Evolutionary conservation across 2,797 vertebrate genomes (phyloP).

Genomic region (Scolopax bukidnonensis): DNA sequence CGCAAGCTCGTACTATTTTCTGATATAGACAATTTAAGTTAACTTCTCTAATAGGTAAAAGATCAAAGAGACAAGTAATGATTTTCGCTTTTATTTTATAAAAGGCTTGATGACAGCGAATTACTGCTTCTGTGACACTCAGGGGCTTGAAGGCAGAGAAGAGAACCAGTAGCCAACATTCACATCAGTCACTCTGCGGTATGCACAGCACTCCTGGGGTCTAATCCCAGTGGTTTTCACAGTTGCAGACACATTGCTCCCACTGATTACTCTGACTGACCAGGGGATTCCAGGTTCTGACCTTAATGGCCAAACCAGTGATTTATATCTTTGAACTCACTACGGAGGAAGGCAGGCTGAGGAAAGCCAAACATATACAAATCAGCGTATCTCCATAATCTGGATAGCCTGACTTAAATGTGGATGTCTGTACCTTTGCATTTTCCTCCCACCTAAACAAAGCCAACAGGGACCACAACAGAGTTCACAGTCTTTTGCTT

Average conservation of each 20-base stretch:
- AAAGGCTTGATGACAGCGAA: background rate
- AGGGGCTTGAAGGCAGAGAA: background rate
- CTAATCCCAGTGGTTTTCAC: background rate
- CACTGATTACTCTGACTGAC: background rate
- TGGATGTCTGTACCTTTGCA: background rate
- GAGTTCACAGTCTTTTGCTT: background rate
- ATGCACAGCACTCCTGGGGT: background rate
- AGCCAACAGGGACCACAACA: background rate
- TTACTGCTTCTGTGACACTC: background rate
- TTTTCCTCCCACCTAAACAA: background rate
- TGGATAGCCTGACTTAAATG: background rate
- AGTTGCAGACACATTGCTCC: background rate
- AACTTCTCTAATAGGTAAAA: slow-evolving; percentile 14
- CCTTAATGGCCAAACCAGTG: background rate
- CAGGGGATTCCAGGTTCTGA: background rate
- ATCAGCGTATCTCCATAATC: background rate
- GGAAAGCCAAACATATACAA: background rate
- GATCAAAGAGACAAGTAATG: background rate
- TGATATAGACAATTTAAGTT: slow-evolving; percentile 61
- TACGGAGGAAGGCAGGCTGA: background rate
- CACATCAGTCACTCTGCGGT: background rate
- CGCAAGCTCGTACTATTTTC: slow-evolving; percentile 63
- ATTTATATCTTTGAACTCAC: background rate
- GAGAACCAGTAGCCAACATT: background rate
- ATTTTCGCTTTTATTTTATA: background rate